Percentiles rank a stretch among this genome's conserved stretches.
These are phyloP conservation scores for Sebastes hopkinsi DNA, from an alignment of 2,797 vertebrate genomes.

Conservation along the genomic window DNA sequence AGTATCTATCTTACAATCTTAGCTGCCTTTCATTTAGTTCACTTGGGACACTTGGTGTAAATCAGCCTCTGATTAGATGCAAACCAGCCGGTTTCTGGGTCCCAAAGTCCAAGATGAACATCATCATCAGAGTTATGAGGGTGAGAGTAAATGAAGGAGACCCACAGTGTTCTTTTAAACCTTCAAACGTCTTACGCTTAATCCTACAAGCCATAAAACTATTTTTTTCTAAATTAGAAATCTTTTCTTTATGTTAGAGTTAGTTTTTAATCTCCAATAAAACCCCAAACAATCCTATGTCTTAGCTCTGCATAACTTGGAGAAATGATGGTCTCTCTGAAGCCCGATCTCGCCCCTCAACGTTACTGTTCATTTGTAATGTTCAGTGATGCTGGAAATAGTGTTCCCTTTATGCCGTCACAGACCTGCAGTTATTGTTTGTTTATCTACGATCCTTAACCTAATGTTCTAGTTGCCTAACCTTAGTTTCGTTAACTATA, in stretches of 20 bases:
- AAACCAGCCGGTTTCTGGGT: neutral
- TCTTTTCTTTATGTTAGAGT: neutral
- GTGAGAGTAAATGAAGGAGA: neutral
- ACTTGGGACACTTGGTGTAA: neutral
- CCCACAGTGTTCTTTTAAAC: neutral
- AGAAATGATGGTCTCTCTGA: neutral
- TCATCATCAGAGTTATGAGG: neutral
- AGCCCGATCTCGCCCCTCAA: no score
- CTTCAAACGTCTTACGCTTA: neutral
- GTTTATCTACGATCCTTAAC: no score
- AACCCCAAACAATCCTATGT: neutral
- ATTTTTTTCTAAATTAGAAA: no score
- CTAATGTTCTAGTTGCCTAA: no score
- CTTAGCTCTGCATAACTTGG: neutral
- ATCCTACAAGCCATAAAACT: no score
- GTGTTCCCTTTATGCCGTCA: no score
- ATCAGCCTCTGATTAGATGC: constrained; percentile 3
- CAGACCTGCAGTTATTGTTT: no score
- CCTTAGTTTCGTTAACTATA: no score
- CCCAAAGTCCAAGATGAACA: neutral
- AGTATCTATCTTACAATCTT: neutral
- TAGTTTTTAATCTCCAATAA: neutral
- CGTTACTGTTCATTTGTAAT: no score
- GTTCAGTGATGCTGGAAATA: no score
- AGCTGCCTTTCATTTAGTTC: neutral